Conservation (phyloP, 64 coral and sea anemone genomes). For the Montipora capricornis region DNA sequence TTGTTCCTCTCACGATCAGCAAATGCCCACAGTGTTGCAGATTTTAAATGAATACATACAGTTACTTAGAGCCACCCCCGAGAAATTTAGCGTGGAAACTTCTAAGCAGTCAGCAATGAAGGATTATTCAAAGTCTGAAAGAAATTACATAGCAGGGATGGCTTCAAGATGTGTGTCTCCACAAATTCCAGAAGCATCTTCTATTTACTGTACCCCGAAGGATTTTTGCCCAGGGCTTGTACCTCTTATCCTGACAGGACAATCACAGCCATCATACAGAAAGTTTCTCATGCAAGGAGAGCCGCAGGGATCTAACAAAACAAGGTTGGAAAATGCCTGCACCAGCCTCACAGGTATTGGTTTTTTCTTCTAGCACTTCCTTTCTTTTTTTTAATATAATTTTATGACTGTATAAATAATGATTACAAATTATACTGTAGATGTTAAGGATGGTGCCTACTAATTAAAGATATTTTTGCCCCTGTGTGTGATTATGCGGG, state of each 20-base stretch:
- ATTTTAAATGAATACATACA: conserved; percentile 62
- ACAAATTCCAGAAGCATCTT: not conserved
- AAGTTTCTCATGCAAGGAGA: not conserved
- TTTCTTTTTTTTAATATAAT: too few species aligned
- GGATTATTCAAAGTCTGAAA: not conserved
- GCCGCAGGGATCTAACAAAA: not conserved
- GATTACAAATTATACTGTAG: too few species aligned
- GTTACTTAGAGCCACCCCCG: not conserved
- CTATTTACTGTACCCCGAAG: not conserved
- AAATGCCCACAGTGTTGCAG: conserved; percentile 51
- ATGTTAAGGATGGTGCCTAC: too few species aligned
- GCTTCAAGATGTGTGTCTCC: too few species aligned
- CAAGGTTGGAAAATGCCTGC: not conserved
- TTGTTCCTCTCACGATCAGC: not conserved
- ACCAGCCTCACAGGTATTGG: not conserved
- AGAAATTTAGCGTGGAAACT: not conserved
- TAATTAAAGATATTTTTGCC: too few species aligned
- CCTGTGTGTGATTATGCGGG: too few species aligned
- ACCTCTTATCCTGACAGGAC: conserved; percentile 1
- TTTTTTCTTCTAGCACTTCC: not conserved
- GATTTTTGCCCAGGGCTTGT: not conserved
- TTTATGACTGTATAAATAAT: too few species aligned
- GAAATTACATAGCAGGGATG: not conserved
- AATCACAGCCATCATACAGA: not conserved
- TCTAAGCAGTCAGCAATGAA: not conserved